Evolutionary conservation across 2,888 invertebrate species (phyloP), one percentile per base, ranked within the genome.

Genomic region (Calliopum simillimum): DNA sequence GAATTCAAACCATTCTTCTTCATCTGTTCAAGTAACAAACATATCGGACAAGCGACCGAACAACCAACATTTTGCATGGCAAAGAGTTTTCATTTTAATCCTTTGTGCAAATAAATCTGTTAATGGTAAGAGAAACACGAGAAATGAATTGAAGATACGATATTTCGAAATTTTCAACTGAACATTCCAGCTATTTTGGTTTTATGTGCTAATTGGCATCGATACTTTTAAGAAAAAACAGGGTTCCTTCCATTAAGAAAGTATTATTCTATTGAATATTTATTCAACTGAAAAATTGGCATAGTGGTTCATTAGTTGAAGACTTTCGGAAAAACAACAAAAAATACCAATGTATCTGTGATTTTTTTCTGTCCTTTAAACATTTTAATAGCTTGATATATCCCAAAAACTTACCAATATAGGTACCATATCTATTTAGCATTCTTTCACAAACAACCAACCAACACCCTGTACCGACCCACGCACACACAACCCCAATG

Each of bases 21-120:
- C 33, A 33, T 33, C 33, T 33, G 33, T 8, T n/a, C 16, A 25
- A 66, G 44, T n/a, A 16, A 59, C 23, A 13, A 11, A 19, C 16
- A 47, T n/a, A n/a, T 33, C 33, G 33, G 33, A 33, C 33, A 33
- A 33, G 51, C 69, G 44, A 47, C 44, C 58, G 12, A 47, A 12
- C 23, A 41, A 5, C 51, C 43, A 19, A 16, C 41, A 14, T 59
- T 44, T 59, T 71, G 64, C 68, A 70, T 56, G 64, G 59, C 44
- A 59, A 64, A 46, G 8, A 8, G 71, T 72, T 68, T 71, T 65
- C 65, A 75, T 78, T 71, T 76, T 81, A 79, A 81, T 81, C 81
- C 80, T 81, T 81, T 81, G 77, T 78, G 78, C 76, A 81, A 81
- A 81, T 81, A 81, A 81, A 81, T 81, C 79, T 78, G 79, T 79